These are phyloP conservation scores for Samia ricini DNA, from an alignment of 1,140 invertebrate species.

Conservation along the genomic window DNA sequence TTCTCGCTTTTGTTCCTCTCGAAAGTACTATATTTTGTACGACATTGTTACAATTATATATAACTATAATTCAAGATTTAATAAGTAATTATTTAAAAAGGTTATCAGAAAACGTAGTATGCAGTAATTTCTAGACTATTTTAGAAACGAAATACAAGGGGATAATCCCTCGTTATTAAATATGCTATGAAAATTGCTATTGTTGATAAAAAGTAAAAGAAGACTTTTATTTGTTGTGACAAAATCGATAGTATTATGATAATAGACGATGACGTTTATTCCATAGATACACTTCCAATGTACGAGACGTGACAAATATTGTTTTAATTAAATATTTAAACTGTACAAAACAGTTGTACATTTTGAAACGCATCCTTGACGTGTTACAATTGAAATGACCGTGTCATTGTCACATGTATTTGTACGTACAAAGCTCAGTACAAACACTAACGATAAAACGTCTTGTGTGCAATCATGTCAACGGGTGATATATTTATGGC, in stretches of 20 bases:
- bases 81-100: too few relatives aligned
- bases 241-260: too few relatives aligned
- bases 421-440: conserved; percentile 30
- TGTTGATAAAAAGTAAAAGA: too few relatives aligned
- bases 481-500: conserved; percentile 44
- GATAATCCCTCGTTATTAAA: too few relatives aligned
- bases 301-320: background rate
- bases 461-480: conserved; percentile 46
- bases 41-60: background rate
- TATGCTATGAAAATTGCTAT: too few relatives aligned
- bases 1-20: conserved; percentile 17
- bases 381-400: conserved; percentile 38
- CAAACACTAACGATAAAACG: conserved; percentile 42
- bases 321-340: conserved; percentile 1
- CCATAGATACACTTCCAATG: background rate
- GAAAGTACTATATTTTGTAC: background rate
- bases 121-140: too few relatives aligned
- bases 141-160: too few relatives aligned
- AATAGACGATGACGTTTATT: background rate
- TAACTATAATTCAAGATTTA: background rate
- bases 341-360: background rate
- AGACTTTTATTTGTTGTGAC: too few relatives aligned
- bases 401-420: conserved; percentile 49
- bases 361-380: conserved; percentile 39
- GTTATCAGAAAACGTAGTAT: too few relatives aligned